phyloP scores from a whole-genome alignment of 2,797 vertebrate genomes.

The Myotis daubentonii region DNA sequence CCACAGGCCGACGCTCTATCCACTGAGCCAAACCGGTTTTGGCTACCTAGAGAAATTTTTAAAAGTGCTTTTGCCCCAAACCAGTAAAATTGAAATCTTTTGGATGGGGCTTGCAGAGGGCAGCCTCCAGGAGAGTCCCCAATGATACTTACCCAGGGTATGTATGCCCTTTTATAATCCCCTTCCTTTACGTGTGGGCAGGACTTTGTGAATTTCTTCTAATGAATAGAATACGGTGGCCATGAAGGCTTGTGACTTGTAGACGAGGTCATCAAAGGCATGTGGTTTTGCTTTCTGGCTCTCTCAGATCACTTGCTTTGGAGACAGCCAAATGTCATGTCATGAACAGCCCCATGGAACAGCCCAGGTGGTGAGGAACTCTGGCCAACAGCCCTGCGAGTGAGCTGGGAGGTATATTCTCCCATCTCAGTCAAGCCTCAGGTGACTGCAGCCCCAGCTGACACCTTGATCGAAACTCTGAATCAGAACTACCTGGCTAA shows the following conservation, averaged over 20 bases:
- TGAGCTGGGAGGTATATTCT: not conserved
- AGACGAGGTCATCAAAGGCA: not conserved
- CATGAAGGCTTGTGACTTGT: not conserved
- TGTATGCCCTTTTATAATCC: not conserved
- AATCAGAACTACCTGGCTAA: not conserved
- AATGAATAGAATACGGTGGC: not conserved
- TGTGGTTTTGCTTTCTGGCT: not conserved
- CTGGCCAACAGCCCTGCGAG: not conserved
- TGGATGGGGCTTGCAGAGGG: not conserved
- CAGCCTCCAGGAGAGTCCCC: not conserved
- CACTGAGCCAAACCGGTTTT: no score
- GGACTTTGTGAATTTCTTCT: constrained; percentile 34
- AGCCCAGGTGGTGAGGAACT: not conserved
- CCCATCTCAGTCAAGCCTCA: not conserved
- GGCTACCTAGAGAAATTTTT: not conserved
- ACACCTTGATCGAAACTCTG: not conserved
- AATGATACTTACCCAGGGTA: not conserved
- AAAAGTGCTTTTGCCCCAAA: not conserved
- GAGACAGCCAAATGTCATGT: not conserved
- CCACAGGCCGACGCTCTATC: no score
- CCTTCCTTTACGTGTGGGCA: not conserved
- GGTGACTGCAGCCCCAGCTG: not conserved
- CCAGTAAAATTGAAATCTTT: not conserved
- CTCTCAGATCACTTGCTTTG: not conserved
- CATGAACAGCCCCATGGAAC: not conserved